phyloP scores from a whole-genome alignment of 2,888 invertebrate genomes.

The Sphinx pinastri region DNA sequence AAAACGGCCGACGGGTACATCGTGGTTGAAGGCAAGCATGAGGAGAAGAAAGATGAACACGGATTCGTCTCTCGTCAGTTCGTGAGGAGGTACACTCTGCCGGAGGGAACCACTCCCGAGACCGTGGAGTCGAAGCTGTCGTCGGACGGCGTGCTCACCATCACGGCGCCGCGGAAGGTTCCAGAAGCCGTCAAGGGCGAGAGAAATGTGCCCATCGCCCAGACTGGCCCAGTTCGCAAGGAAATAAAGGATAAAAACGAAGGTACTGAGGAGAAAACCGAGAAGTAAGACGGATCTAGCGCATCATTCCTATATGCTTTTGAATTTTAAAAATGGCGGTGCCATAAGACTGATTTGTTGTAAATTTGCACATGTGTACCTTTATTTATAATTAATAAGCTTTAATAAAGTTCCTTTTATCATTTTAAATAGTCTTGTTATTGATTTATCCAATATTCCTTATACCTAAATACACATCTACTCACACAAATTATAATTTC shows the following conservation, averaged over 20 bases:
- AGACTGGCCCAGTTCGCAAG: slow-evolving; percentile 60
- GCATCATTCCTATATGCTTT: not conserved
- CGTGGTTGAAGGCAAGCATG: slow-evolving; percentile 89
- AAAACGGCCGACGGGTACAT: slow-evolving; percentile 88
- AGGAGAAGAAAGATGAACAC: slow-evolving; percentile 88
- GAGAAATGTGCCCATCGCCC: slow-evolving; percentile 50
- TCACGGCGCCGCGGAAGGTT: slow-evolving; percentile 82
- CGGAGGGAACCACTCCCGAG: slow-evolving; percentile 86
- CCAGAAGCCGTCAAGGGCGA: slow-evolving; percentile 52
- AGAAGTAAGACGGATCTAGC: slow-evolving; percentile 19
- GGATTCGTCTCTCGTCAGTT: slow-evolving; percentile 89
- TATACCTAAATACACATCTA: too few species aligned
- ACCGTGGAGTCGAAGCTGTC: slow-evolving; percentile 88
- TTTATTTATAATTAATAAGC: slow-evolving; percentile 9
- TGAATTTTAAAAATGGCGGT: slow-evolving; percentile 30
- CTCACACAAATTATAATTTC: too few species aligned
- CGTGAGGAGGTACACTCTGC: slow-evolving; percentile 87
- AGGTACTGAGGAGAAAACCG: slow-evolving; percentile 31
- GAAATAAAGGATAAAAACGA: slow-evolving; percentile 48
- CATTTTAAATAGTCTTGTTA: not conserved
- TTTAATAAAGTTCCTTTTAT: slow-evolving; percentile 12
- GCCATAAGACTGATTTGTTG: slow-evolving; percentile 50
- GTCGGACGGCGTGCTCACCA: slow-evolving; percentile 88
- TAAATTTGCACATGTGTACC: slow-evolving; percentile 15
- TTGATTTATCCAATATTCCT: not conserved